Percentiles rank a stretch among this genome's conserved stretches.
phyloP scores from a whole-genome alignment of 2,113 vertebrate genomes.

The Melanostigma gelatinosum region DNA sequence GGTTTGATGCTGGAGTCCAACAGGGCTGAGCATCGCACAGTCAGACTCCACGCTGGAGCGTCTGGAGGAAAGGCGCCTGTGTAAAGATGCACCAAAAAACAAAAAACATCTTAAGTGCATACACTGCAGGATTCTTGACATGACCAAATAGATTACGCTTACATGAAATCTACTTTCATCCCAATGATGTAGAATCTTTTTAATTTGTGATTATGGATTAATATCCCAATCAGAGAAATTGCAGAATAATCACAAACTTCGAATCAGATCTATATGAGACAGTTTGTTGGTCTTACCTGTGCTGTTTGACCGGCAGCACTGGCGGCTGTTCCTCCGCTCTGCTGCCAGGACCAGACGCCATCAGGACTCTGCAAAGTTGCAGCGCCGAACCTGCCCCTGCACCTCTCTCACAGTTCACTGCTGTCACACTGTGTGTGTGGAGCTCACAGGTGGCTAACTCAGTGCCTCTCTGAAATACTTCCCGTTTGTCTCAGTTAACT shows the following conservation, averaged over 20 bases:
- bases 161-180: background rate
- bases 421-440: conserved; percentile 22
- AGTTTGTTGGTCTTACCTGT: conserved; percentile 68
- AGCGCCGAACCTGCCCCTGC: conserved; percentile 1
- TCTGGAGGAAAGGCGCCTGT: conserved; percentile 59
- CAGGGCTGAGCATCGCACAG: conserved; percentile 24
- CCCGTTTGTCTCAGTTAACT: conserved; percentile 28
- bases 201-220: background rate
- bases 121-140: background rate
- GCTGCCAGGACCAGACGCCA: conserved; percentile 53
- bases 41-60: conserved; percentile 63
- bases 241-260: too few species aligned
- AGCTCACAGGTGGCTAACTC: conserved; percentile 31
- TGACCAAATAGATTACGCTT: background rate
- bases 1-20: conserved; percentile 27
- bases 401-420: conserved; percentile 20
- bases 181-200: background rate
- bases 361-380: conserved; percentile 28
- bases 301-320: conserved; percentile 78
- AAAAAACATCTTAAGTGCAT: background rate
- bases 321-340: conserved; percentile 58
- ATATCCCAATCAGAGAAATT: background rate
- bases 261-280: background rate
- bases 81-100: background rate
- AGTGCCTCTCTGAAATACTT: conserved; percentile 27